phyloP scores from a whole-genome alignment of 2,797 vertebrate genomes.

The Loris lydekkerianus region DNA sequence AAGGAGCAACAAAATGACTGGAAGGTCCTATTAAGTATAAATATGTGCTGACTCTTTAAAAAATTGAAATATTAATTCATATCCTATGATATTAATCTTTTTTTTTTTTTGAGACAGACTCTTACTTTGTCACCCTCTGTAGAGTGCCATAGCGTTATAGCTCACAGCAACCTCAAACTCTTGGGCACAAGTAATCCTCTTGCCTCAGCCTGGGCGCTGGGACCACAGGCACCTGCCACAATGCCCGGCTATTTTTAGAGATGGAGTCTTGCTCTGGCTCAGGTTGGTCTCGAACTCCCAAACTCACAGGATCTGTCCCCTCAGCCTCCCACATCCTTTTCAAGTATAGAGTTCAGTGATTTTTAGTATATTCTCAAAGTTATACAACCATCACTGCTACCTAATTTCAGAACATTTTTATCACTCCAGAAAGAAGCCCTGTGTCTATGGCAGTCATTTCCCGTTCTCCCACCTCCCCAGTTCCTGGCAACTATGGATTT shows the following conservation, averaged over 20 bases:
- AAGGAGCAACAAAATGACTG: neutral
- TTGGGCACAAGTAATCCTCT: too few relatives aligned
- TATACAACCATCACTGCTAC: neutral
- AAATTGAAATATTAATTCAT: constrained; percentile 2
- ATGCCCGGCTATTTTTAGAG: too few relatives aligned
- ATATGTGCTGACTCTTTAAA: neutral
- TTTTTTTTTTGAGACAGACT: too few relatives aligned
- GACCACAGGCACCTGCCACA: too few relatives aligned
- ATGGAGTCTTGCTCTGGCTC: too few relatives aligned
- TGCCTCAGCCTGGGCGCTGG: too few relatives aligned
- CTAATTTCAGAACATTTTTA: neutral
- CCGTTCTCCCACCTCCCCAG: too few relatives aligned
- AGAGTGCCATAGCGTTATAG: too few relatives aligned
- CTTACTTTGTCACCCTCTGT: too few relatives aligned
- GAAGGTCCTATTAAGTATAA: neutral
- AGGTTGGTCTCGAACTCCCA: too few relatives aligned
- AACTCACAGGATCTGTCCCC: too few relatives aligned
- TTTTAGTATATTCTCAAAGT: neutral
- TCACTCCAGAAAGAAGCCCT: neutral
- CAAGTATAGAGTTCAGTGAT: neutral
- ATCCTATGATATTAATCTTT: neutral
- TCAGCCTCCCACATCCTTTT: neutral
- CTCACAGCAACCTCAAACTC: too few relatives aligned
- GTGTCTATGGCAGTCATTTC: neutral
- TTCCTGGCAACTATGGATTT: neutral